Conservation (phyloP, 92 coral and sea anemone genomes). For the Paramuricea clavata region DNA sequence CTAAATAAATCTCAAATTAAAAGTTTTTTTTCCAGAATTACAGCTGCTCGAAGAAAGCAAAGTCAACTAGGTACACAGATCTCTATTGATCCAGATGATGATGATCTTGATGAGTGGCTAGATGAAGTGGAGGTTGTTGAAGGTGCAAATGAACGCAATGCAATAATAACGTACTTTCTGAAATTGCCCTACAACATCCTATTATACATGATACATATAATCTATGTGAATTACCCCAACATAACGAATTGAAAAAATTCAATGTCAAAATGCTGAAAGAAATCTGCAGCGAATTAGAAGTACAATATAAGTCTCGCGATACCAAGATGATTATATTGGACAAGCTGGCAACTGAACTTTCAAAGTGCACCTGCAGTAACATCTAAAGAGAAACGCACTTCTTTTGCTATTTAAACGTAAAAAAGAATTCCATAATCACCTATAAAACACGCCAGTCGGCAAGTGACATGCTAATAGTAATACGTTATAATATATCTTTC, state of each 20-base stretch:
- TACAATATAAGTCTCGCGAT: conserved; percentile 40
- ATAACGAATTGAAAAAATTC: conserved; percentile 25
- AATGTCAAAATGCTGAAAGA: conserved; percentile 43
- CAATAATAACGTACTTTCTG: conserved; percentile 22
- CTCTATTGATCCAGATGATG: conserved; percentile 13
- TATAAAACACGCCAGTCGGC: no score
- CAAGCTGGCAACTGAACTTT: conserved; percentile 12
- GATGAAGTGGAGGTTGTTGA: conserved; percentile 34
- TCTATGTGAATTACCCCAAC: conserved; percentile 13
- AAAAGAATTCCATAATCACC: no score
- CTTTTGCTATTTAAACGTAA: no score
- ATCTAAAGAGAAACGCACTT: no score
- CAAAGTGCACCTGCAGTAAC: conserved; percentile 8
- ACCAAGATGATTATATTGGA: conserved; percentile 17
- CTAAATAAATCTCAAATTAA: conserved; percentile 65
- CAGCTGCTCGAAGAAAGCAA: conserved; percentile 47
- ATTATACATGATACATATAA: conserved; percentile 6
- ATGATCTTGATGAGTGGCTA: conserved; percentile 37
- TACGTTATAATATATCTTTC: no score
- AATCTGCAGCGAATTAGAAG: conserved; percentile 34
- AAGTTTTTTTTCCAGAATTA: conserved; percentile 67
- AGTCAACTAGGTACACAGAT: background rate
- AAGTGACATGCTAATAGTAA: no score
- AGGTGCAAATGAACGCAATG: no score
- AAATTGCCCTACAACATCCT: conserved; percentile 22